Conservation (phyloP, 2,797 vertebrate genomes). For the Hapalemur alaotrensis region DNA sequence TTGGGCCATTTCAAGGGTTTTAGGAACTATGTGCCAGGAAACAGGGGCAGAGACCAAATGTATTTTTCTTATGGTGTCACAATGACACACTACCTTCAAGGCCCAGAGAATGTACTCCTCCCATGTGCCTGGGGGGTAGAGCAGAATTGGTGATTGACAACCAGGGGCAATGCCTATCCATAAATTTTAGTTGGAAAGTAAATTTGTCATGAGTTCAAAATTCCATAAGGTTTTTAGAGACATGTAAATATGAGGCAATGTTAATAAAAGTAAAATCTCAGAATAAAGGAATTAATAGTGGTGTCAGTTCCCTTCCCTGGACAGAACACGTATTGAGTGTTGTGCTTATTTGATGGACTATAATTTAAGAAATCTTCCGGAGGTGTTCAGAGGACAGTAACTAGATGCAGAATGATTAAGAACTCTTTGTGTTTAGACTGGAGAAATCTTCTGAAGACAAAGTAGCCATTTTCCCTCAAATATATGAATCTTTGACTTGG, state of each 20-base stretch:
- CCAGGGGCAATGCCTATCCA: background rate
- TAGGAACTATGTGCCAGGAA: background rate
- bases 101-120: background rate
- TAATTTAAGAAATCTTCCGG: background rate
- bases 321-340: background rate
- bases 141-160: background rate
- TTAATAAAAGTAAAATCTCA: background rate
- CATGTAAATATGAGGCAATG: background rate
- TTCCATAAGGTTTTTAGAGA: background rate
- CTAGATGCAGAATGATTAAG: background rate
- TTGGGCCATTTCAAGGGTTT: background rate
- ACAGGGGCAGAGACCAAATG: background rate
- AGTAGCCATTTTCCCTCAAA: background rate
- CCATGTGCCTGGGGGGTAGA: background rate
- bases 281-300: background rate
- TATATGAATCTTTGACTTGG: slow-evolving; percentile 1
- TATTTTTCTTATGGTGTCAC: background rate
- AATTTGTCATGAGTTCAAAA: background rate
- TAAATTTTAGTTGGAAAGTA: background rate
- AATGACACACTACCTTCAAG: background rate
- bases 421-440: background rate
- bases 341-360: background rate
- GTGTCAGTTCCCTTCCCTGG: background rate
- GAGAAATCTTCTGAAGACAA: background rate
- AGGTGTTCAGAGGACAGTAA: background rate